Base-by-base conservation (phyloP, 2,888 invertebrate genomes). In the Chloroclystis v-ata region DNA sequence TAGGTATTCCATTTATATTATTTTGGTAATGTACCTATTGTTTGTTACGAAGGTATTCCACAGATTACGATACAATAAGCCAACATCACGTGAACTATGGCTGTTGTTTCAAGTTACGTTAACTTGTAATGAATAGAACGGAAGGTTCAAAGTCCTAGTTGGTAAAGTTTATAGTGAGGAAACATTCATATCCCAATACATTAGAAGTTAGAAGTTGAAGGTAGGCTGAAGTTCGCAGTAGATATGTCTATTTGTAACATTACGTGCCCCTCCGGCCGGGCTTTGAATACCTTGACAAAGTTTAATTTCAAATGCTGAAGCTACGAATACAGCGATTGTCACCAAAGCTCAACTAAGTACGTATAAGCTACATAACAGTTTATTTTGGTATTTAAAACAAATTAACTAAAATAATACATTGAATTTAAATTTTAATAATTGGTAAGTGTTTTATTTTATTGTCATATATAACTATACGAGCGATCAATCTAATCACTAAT, bases 171-270 rank as follows among this genome's bases (percentile, higher is more conserved):
- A 43, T 37, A 30, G 37, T 37, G 37, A 25, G 39, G 45, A 35
- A 46, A 29, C 40, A 37, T 41, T 47, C 29, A 39, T 35, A 46
- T 28, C 45, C 28, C 39, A 43, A 40, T 39, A 39, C 48, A 35
- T 35, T 35, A 43, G 39, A 40, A 38, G 43, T 43, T 40, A 30
- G 35, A 30, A 49, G 49, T 49, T 40, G 40, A 49, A 58, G 57
- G 59, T 58, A 62, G 60, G 65, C 63, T 63, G 29, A 50, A 52
- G 41, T 52, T 65, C 42, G 14, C 56, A 65, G 65, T 66, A 65
- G 67, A 73, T 69, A 69, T 72, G 68, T 73, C 63, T 65, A 65
- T 65, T 64, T 65, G 70, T 61, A 62, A 62, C 66, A 61, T 67
- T 61, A 63, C 65, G 65, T 65, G 39, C 42, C 48, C 49, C 52